These are phyloP conservation scores for Dissostichus mawsoni DNA, from an alignment of 2,113 vertebrate species.

Conservation along the genomic window DNA sequence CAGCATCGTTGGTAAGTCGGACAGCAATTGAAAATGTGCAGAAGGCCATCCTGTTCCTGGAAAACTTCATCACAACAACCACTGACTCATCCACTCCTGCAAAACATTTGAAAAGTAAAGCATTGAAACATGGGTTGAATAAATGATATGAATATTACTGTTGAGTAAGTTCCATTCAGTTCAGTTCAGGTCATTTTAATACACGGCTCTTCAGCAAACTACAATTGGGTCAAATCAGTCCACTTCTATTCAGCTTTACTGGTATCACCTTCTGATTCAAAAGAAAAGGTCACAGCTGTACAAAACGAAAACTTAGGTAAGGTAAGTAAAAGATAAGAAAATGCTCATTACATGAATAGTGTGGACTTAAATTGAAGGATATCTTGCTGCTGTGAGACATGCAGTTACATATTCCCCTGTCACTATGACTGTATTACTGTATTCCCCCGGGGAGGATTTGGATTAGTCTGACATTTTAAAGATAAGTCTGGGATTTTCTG, in stretches of 20 bases:
- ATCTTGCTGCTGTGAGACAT: conserved; percentile 27
- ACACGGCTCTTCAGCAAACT: background rate
- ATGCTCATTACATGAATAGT: conserved; percentile 1
- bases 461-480: conserved; percentile 64
- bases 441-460: conserved; percentile 57
- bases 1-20: conserved; percentile 75
- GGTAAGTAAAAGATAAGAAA: conserved; percentile 16
- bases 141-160: background rate
- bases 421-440: conserved; percentile 47
- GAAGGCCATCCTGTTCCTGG: conserved; percentile 74
- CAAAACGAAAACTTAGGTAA: background rate
- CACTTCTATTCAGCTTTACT: background rate
- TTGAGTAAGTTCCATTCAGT: background rate
- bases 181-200: conserved; percentile 1
- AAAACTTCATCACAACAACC: conserved; percentile 79
- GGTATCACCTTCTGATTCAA: background rate
- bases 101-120: conserved; percentile 10
- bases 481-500: conserved; percentile 59
- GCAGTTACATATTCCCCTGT: conserved; percentile 30
- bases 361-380: conserved; percentile 21
- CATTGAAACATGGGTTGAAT: background rate
- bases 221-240: conserved; percentile 1
- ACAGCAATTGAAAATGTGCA: conserved; percentile 68
- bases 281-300: background rate
- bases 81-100: conserved; percentile 78